Evolutionary conservation across 23 tunicate species (phyloP).

Genomic region (Halocynthia roretzi): DNA sequence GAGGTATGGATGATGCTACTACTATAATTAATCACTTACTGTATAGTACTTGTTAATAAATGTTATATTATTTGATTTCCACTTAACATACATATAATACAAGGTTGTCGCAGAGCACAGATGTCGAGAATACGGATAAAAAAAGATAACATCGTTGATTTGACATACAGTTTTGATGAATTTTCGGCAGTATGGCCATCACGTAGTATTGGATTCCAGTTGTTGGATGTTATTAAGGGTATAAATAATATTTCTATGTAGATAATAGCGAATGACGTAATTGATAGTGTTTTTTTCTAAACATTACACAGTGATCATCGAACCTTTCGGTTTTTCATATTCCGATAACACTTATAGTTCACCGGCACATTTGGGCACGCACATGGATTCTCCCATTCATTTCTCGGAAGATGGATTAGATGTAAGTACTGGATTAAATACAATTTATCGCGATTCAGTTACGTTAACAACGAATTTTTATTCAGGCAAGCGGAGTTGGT

Average conservation of each 20-base stretch:
- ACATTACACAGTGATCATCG: neutral
- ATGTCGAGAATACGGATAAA: neutral
- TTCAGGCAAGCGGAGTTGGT: neutral
- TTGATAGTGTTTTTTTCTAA: neutral
- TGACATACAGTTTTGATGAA: slow-evolving; percentile 4
- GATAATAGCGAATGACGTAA: neutral
- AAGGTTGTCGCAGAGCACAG: no score
- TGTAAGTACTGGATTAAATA: neutral
- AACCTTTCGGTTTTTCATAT: neutral
- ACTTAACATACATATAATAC: no score
- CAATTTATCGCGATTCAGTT: neutral
- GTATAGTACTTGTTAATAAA: no score
- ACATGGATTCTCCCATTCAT: slow-evolving; percentile 20
- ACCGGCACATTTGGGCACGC: slow-evolving; percentile 23
- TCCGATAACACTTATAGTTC: neutral
- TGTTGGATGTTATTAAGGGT: neutral
- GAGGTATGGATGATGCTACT: no score
- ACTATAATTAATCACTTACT: no score
- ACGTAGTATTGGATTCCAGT: neutral
- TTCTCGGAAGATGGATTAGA: slow-evolving; percentile 3
- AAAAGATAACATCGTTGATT: slow-evolving; percentile 5
- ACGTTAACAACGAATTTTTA: no score
- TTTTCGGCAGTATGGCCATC: slow-evolving; percentile 1
- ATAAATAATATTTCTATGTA: neutral
- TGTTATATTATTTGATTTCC: no score